Conservation (phyloP, 1,140 invertebrate genomes). For the Grapholita molesta region DNA sequence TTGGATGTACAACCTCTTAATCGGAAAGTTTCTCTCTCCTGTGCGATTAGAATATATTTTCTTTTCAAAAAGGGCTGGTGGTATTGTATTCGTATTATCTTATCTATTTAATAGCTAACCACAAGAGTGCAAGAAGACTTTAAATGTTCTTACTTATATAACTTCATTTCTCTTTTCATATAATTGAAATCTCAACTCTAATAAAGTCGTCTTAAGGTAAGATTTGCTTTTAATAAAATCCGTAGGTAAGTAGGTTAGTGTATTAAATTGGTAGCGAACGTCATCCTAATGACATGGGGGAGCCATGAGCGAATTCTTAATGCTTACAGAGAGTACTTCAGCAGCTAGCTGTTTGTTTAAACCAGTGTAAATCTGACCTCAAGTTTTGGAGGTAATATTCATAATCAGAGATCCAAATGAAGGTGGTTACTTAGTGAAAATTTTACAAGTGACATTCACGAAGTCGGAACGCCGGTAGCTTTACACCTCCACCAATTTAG, state of each 20-base stretch:
- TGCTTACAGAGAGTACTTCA: neutral
- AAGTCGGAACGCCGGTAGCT: neutral
- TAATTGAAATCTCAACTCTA: neutral
- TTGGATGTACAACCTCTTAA: no score
- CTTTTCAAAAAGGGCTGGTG: no score
- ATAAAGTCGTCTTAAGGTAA: neutral
- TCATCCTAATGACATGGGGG: constrained; percentile 1
- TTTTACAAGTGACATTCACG: neutral
- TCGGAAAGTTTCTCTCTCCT: no score
- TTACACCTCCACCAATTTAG: neutral
- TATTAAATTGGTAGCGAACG: neutral
- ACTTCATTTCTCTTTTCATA: neutral
- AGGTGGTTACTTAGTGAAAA: no score
- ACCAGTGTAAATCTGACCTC: neutral
- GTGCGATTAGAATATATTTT: no score
- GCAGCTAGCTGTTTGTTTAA: neutral
- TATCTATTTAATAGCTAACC: neutral
- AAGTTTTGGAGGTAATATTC: neutral
- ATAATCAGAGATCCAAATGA: neutral
- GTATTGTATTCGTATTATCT: neutral
- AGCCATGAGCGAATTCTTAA: neutral
- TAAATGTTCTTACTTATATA: neutral
- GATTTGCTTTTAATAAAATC: neutral
- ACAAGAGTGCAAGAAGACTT: neutral
- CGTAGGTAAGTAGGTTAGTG: neutral